Base-by-base conservation (phyloP, 2,113 vertebrate genomes). In the Salvelinus alpinus region DNA sequence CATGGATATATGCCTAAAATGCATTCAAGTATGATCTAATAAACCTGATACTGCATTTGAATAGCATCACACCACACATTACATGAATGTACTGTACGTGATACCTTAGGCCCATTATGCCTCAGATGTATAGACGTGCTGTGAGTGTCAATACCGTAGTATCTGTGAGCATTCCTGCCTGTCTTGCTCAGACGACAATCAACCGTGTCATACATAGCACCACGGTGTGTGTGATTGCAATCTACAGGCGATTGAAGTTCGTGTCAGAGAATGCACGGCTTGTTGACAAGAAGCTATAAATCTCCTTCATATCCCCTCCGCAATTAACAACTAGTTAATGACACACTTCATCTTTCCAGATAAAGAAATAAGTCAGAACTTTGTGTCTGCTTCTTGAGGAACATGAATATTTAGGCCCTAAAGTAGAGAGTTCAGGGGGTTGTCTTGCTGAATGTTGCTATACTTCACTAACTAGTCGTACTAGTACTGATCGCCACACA, bases 391-490 rank as follows among this genome's bases (percentile, higher is more conserved):
- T 3, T 44, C 14, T 34, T 27, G 44, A 24, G 59, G 72, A 62
- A 73, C 71, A 80, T 81, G 72, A 84, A 64, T 27, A 73, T 76
- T 59, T 76, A 22, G 62, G n/a, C 82, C 73, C 24, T 20, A 16
- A 38, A 16, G 25, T 25, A 29, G 7, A 62, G n/a, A 62, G 59
- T 22, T 24, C 59, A 62, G 59, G 59, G 18, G 59, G 5, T 62
- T 22, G n/a, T 62, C 59, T 62, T 24, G 59, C 20, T 62, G 59
- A 62, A 22, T 0, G 1, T n/a, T 9, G 18, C n/a, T 62, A 62
- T 22, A 16, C 51, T 18, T 18, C 51, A 54, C 48, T 51, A 54
- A 54, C 51, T 18, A 54, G 51, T 18, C 5, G 2, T 62, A 62
- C 59, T 62, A 22, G 54, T 57, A 57, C 13, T 16, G 6, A 57